Evolutionary conservation across 2,888 invertebrate genomes (phyloP).

Genomic region (Eupithecia tripunctaria): DNA sequence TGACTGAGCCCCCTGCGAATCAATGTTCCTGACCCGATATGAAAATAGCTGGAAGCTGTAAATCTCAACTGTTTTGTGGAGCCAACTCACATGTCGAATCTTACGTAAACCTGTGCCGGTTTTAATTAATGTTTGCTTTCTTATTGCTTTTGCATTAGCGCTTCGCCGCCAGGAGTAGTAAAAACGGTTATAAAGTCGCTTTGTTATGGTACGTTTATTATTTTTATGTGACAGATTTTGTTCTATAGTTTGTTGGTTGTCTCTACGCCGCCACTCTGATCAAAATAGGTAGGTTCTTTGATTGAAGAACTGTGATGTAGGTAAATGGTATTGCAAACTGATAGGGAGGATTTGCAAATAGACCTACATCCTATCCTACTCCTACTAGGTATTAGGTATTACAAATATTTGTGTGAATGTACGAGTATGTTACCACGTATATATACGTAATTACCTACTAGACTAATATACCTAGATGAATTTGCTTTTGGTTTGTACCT

Average conservation of each 20-base stretch:
- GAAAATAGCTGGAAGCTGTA: slow-evolving; percentile 79
- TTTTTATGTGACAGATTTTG: not conserved
- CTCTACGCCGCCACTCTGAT: not conserved
- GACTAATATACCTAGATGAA: no score
- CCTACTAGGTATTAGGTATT: no score
- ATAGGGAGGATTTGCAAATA: no score
- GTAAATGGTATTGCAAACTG: not conserved
- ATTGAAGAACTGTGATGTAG: not conserved
- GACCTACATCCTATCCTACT: no score
- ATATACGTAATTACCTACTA: no score
- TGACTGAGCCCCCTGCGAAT: slow-evolving; percentile 59
- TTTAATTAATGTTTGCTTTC: slow-evolving; percentile 59
- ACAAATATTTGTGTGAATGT: no score
- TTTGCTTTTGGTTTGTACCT: no score
- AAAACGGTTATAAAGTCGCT: slow-evolving; percentile 8
- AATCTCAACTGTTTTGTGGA: slow-evolving; percentile 65
- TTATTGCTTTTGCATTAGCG: slow-evolving; percentile 44
- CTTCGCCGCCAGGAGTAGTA: slow-evolving; percentile 11
- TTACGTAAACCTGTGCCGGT: slow-evolving; percentile 63
- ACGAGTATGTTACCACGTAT: no score
- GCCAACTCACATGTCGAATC: slow-evolving; percentile 65
- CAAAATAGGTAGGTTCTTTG: no score
- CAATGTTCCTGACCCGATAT: slow-evolving; percentile 69
- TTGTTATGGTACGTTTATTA: slow-evolving; percentile 3
- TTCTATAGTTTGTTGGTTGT: not conserved